Conservation (phyloP, 2,888 invertebrate genomes). For the Lasius platythorax region DNA sequence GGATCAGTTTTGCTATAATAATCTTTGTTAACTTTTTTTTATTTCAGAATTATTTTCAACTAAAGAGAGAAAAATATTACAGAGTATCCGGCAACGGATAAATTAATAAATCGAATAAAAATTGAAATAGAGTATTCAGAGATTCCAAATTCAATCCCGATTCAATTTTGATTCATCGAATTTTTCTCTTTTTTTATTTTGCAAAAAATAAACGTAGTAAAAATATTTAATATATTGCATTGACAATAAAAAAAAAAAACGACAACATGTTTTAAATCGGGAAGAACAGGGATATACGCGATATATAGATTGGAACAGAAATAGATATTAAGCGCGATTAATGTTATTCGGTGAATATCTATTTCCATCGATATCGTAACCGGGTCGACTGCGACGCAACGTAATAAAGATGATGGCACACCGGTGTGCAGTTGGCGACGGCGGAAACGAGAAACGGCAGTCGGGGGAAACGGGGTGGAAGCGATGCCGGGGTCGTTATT, state of each 20-base stretch:
- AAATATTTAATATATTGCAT: neutral
- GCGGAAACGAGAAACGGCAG: constrained; percentile 48
- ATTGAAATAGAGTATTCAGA: neutral
- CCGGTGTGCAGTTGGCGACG: constrained; percentile 39
- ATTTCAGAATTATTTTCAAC: neutral
- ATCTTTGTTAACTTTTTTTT: neutral
- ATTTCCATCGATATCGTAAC: constrained; percentile 5
- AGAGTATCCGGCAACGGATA: no score
- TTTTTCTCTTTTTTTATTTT: neutral
- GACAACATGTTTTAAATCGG: neutral
- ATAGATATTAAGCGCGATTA: constrained; percentile 17
- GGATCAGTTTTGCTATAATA: neutral
- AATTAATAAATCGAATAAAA: neutral
- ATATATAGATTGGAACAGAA: neutral
- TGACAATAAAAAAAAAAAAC: neutral
- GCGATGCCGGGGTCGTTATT: constrained; percentile 49
- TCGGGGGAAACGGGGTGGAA: constrained; percentile 51
- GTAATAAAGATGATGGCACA: constrained; percentile 53
- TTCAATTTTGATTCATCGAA: neutral
- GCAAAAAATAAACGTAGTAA: neutral
- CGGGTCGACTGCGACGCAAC: constrained; percentile 8
- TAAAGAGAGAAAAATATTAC: no score
- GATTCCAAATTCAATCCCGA: neutral
- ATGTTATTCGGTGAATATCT: constrained; percentile 29
- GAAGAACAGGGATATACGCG: neutral